Conservation (phyloP, 2,888 invertebrate genomes). For the Anarsia innoxiella region DNA sequence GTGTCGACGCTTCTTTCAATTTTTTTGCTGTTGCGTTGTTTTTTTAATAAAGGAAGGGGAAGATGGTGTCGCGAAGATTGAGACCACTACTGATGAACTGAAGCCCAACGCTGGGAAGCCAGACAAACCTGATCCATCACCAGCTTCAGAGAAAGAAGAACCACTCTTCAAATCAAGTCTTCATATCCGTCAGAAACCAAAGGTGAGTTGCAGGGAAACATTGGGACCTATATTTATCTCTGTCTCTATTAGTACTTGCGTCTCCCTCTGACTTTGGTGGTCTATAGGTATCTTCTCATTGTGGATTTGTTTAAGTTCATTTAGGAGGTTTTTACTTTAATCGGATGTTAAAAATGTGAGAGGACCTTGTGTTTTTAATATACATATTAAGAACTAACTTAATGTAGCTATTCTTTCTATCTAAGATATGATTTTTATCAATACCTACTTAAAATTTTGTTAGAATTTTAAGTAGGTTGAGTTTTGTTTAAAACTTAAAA, state of each 20-base stretch:
- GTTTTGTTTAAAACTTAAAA: too few relatives aligned
- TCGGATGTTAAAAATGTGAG: too few relatives aligned
- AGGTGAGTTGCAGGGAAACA: constrained; percentile 52
- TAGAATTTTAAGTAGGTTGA: too few relatives aligned
- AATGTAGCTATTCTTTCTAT: too few relatives aligned
- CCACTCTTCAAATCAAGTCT: constrained; percentile 69
- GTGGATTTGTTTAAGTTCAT: too few relatives aligned
- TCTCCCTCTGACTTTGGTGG: constrained; percentile 41
- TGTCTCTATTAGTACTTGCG: constrained; percentile 52
- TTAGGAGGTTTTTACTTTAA: too few relatives aligned
- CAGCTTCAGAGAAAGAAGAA: constrained; percentile 60
- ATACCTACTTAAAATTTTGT: too few relatives aligned
- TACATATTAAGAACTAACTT: too few relatives aligned
- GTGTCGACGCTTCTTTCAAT: constrained; percentile 46
- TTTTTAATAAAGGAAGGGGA: constrained; percentile 56
- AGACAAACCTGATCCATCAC: constrained; percentile 35
- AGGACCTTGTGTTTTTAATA: too few relatives aligned
- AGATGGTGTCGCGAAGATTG: constrained; percentile 65
- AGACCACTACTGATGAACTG: constrained; percentile 65
- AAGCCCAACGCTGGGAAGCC: constrained; percentile 53
- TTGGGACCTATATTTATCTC: constrained; percentile 31
- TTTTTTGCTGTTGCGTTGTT: constrained; percentile 66
- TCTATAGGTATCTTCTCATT: constrained; percentile 29
- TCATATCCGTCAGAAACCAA: constrained; percentile 52
- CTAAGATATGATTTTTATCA: too few relatives aligned